Evolutionary conservation across 2,797 vertebrate genomes (phyloP).

Genomic region (Sternotherus odoratus): DNA sequence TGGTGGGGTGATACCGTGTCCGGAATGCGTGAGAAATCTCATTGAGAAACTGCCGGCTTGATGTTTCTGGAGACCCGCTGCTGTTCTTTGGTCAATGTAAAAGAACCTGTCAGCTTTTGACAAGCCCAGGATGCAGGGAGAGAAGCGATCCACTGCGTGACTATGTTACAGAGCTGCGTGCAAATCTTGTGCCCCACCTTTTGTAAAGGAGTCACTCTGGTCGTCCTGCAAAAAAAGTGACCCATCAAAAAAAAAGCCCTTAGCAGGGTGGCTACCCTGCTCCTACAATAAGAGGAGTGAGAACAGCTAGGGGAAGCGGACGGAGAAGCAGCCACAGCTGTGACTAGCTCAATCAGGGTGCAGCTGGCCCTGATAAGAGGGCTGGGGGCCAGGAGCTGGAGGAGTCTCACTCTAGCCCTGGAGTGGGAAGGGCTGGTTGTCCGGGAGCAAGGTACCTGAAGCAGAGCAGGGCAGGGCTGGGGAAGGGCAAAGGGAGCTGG

Average conservation of each 20-base stretch:
- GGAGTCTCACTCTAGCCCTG: no score
- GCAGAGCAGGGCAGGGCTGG: no score
- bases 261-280: no score
- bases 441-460: no score
- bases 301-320: no score
- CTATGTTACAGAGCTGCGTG: neutral
- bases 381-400: no score
- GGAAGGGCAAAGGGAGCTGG: no score
- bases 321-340: no score
- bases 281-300: no score
- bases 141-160: neutral
- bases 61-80: slow-evolving; percentile 6
- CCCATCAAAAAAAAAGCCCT: neutral
- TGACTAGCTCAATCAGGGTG: no score
- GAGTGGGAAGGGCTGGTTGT: no score
- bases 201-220: neutral
- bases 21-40: slow-evolving; percentile 48
- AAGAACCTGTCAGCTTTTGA: neutral
- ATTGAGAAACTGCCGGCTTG: neutral
- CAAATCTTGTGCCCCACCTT: neutral
- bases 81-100: neutral
- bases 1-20: neutral
- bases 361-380: no score
- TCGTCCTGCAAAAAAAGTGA: neutral
- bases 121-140: neutral